Evolutionary conservation across 2,797 vertebrate genomes (phyloP), one percentile per base, ranked within the genome.

Genomic region (Labroides dimidiatus): DNA sequence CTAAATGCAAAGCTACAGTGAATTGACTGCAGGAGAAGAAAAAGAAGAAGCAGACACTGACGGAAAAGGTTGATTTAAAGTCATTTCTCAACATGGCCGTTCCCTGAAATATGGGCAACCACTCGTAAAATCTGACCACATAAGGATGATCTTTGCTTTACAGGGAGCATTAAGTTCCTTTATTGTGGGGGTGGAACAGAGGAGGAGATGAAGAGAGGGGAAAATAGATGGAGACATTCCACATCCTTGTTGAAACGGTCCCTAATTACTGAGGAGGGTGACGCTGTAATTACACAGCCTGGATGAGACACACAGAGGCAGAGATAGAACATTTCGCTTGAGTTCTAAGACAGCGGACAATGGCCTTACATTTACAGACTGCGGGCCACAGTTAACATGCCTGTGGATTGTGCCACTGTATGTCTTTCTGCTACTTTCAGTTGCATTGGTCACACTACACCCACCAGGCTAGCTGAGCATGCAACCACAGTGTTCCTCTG

Each of bases 251-350:
- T 87, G 89, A 93, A 92, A 90, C 90, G 78, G 85, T 85, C 90
- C 87, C 78, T 94, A 93, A 95, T 94, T 93, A 92, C 89, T 87
- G 85, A 88, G 82, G 78, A 81, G 80, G 83, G 77, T 89, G 85
- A 91, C 89, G 82, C 89, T 91, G 89, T 94, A 93, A 94, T 94
- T 93, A 92, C 69, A 83, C 61, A 58, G 78, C 82, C 80, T 82
- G 84, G 71, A 84, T 70, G 77, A 63, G 76, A 67, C 75, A 24
- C 66, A 62, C 61, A 33, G 74, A 75, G n/a, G 54, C 50, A 70
- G 30, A 52, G 80, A 76, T 62, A 62, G 69, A 78, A 72, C 54
- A 50, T 69, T 76, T 79, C 52, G 71, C 59, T 33, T 76, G 57
- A 43, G 64, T 42, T 27, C 77, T 47, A 61, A 68, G 74, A 78